phyloP scores from a whole-genome alignment of 2,797 vertebrate genomes.

The Eulemur mongoz region DNA sequence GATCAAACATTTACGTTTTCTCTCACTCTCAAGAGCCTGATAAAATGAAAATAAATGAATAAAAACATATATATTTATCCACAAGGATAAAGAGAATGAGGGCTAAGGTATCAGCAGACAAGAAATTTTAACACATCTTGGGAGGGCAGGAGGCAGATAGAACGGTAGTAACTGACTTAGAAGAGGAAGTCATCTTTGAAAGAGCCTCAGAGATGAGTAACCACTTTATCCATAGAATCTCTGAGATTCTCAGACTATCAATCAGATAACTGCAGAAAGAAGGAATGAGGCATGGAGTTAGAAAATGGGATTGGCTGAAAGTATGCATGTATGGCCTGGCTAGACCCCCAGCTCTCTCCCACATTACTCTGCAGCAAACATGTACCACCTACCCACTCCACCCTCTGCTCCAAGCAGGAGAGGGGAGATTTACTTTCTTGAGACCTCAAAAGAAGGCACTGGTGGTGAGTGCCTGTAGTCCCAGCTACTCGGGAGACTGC shows the following conservation, averaged over 20 bases:
- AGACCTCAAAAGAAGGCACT: conserved; percentile 3
- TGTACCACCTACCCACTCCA: neutral
- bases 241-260: neutral
- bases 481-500: neutral
- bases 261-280: neutral
- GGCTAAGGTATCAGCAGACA: neutral
- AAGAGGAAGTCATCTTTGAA: neutral
- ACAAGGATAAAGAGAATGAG: neutral
- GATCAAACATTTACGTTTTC: neutral
- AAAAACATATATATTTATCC: neutral
- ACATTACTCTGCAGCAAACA: neutral
- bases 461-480: neutral
- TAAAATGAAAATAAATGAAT: conserved; percentile 10
- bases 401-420: neutral
- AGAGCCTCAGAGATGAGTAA: neutral
- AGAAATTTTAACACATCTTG: neutral
- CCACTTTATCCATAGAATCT: neutral
- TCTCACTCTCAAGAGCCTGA: neutral
- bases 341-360: neutral
- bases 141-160: neutral
- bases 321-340: neutral
- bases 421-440: neutral
- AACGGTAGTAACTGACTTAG: neutral
- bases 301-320: neutral
- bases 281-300: neutral